Percentiles rank a stretch among this genome's conserved stretches.
Conservation (phyloP, 2,113 vertebrate species). For the Amia ocellicauda region DNA sequence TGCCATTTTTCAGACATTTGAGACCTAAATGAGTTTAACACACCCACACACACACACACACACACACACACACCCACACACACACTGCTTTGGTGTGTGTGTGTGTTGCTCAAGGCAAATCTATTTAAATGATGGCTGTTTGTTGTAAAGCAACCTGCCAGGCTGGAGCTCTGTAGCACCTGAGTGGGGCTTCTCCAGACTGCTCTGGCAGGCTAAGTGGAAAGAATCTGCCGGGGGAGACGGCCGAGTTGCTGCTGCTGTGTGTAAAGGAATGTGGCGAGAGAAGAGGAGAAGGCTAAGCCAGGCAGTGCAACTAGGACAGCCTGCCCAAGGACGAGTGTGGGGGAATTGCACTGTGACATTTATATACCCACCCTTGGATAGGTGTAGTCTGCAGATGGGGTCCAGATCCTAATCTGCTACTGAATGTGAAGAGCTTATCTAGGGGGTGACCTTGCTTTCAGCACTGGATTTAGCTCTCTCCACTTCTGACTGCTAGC, state of each 20-base stretch:
- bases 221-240: conserved; percentile 28
- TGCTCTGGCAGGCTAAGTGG: background rate
- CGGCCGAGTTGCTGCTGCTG: conserved; percentile 11
- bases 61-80: no score
- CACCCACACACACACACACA: no score
- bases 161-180: no score
- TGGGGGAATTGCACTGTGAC: background rate
- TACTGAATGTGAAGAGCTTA: background rate
- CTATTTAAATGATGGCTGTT: no score
- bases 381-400: conserved; percentile 21
- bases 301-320: conserved; percentile 30
- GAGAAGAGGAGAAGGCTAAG: conserved; percentile 32
- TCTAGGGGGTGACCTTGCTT: background rate
- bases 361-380: conserved; percentile 18
- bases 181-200: background rate
- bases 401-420: background rate
- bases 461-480: background rate
- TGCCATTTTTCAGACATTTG: no score
- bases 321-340: conserved; percentile 17
- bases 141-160: no score
- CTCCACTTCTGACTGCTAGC: background rate
- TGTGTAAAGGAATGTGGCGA: conserved; percentile 8
- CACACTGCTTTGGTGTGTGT: no score
- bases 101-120: no score
- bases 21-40: no score